Conservation (phyloP, 2,113 vertebrate species). For the Solea solea region DNA sequence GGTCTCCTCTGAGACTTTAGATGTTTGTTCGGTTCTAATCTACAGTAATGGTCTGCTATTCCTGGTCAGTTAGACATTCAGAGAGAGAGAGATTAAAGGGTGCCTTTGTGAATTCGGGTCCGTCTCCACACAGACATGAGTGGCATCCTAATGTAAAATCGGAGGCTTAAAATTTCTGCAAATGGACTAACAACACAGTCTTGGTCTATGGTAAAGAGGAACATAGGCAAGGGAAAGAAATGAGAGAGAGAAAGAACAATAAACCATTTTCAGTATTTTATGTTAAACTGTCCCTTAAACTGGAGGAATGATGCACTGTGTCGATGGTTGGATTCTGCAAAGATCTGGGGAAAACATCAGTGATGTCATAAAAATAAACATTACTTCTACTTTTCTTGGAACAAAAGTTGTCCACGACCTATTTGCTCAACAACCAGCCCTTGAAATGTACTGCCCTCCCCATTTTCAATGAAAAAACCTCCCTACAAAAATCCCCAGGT, state of each 20-base stretch:
- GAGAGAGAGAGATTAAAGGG: conserved; percentile 53
- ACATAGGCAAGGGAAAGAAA: not conserved
- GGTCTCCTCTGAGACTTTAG: conserved; percentile 36
- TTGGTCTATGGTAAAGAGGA: conserved; percentile 25
- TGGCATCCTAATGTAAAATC: conserved; percentile 74
- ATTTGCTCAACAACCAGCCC: conserved; percentile 30
- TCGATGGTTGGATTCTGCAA: conserved; percentile 17
- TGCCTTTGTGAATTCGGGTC: conserved; percentile 67
- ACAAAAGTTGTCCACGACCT: conserved; percentile 24
- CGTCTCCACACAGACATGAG: conserved; percentile 69
- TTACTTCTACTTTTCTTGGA: conserved; percentile 6
- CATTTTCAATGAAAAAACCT: conserved; percentile 56
- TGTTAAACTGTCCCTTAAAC: conserved; percentile 14
- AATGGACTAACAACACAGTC: conserved; percentile 58
- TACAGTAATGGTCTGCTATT: conserved; percentile 55
- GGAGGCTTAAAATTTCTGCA: conserved; percentile 53
- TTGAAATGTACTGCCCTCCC: conserved; percentile 32
- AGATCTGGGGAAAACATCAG: conserved; percentile 22
- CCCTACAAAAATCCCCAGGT: conserved; percentile 76
- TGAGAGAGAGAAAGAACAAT: conserved; percentile 16
- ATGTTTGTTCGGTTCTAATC: conserved; percentile 70
- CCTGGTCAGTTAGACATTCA: conserved; percentile 61
- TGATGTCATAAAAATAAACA: conserved; percentile 6
- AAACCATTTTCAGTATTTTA: conserved; percentile 37
- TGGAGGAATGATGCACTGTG: conserved; percentile 1